phyloP scores from a whole-genome alignment of 1,140 invertebrate species.

The Lepidurus couesii region DNA sequence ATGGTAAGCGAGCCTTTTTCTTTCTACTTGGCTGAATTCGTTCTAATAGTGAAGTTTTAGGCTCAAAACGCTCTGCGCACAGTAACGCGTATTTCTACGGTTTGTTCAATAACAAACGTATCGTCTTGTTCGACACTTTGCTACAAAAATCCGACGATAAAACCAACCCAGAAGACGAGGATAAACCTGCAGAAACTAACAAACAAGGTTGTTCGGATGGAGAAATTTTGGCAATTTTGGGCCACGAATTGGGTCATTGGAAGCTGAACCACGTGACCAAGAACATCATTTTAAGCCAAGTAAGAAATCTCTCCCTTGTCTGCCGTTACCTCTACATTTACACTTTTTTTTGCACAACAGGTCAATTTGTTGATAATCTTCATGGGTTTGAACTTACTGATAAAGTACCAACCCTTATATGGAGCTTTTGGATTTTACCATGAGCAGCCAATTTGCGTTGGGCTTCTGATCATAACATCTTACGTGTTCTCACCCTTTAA shows the following conservation, averaged over 20 bases:
- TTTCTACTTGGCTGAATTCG: constrained; percentile 33
- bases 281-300: constrained; percentile 77
- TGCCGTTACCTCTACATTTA: constrained; percentile 33
- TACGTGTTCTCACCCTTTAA: constrained; percentile 91
- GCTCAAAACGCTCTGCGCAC: constrained; percentile 90
- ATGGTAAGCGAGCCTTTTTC: constrained; percentile 54
- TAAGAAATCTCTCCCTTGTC: constrained; percentile 42
- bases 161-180: constrained; percentile 42
- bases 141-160: constrained; percentile 58
- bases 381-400: constrained; percentile 75
- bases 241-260: constrained; percentile 98
- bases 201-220: constrained; percentile 75
- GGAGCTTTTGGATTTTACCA: constrained; percentile 78
- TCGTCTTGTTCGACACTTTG: constrained; percentile 97
- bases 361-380: constrained; percentile 76
- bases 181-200: constrained; percentile 44
- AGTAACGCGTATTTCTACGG: constrained; percentile 99
- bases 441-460: constrained; percentile 79
- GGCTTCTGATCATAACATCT: constrained; percentile 83
- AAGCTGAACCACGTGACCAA: constrained; percentile 84
- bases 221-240: constrained; percentile 91
- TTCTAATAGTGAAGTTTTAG: constrained; percentile 43
- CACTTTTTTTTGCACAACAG: constrained; percentile 49
- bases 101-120: constrained; percentile 92
- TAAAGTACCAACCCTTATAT: constrained; percentile 72